Percentiles rank a stretch among this genome's conserved stretches.
Conservation (phyloP, 2,113 vertebrate species). For the Pelobates fuscus region DNA sequence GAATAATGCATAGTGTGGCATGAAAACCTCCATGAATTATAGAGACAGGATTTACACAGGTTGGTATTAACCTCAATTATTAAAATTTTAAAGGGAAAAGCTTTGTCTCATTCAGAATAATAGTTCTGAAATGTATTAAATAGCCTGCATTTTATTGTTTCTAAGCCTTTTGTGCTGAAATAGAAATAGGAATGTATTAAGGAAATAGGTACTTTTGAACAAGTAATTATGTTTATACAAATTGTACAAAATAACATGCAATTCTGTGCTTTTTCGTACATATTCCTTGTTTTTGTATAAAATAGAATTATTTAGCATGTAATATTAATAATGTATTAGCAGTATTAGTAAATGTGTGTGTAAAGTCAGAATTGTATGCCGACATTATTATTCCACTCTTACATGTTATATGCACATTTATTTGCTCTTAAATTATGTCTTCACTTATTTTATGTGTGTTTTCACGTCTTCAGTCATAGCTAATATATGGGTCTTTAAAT, state of each 20-base stretch:
- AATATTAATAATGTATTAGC: too few species aligned
- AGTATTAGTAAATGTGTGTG: too few species aligned
- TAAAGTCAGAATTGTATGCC: too few species aligned
- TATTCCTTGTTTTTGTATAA: not conserved
- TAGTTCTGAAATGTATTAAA: not conserved
- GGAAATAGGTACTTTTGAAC: not conserved
- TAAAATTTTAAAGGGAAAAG: not conserved
- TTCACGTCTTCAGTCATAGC: too few species aligned
- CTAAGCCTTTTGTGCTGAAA: not conserved
- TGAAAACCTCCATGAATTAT: not conserved
- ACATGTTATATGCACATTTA: too few species aligned
- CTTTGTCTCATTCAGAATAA: not conserved
- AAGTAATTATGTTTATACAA: not conserved
- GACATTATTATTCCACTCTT: too few species aligned
- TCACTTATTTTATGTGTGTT: too few species aligned
- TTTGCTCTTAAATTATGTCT: too few species aligned
- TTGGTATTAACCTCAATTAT: not conserved
- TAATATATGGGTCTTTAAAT: too few species aligned
- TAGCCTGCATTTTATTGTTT: not conserved
- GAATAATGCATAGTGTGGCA: not conserved
- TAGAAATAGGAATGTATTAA: not conserved
- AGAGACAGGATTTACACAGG: not conserved
- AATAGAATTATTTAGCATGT: not conserved
- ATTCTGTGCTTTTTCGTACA: not conserved
- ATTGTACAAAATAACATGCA: not conserved